A percentile compares a stretch with the other conserved stretches of the same genome.
Conservation (phyloP, 2,888 invertebrate genomes). For the Zootermopsis nevadensis region DNA sequence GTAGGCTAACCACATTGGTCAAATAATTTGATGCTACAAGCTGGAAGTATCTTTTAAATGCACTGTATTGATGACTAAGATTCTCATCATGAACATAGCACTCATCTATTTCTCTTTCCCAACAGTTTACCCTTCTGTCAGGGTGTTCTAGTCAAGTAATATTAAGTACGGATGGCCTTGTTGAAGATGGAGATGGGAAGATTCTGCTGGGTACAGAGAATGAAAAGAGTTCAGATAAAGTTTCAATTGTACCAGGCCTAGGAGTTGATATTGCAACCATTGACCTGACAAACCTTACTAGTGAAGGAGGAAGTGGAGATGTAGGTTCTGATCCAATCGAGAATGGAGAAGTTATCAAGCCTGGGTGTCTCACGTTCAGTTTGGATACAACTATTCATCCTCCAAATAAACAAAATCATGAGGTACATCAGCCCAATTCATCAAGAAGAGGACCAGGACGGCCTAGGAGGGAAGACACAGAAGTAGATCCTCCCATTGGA, state of each 20-base stretch:
- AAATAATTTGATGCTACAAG: no score
- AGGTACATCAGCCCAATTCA: background rate
- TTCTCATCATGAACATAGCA: no score
- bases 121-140: constrained; percentile 38
- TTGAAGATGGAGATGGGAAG: constrained; percentile 38
- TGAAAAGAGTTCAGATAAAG: constrained; percentile 8
- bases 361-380: background rate
- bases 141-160: constrained; percentile 36
- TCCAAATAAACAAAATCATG: background rate
- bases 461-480: constrained; percentile 50
- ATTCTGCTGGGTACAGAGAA: constrained; percentile 26
- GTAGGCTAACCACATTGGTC: no score
- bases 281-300: constrained; percentile 37
- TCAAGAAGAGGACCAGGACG: constrained; percentile 52
- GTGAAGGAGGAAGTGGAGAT: constrained; percentile 20
- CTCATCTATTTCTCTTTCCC: no score
- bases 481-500: constrained; percentile 54
- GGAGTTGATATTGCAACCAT: constrained; percentile 46
- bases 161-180: constrained; percentile 29
- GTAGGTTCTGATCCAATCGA: constrained; percentile 24
- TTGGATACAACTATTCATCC: background rate
- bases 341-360: background rate
- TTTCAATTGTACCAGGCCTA: constrained; percentile 1
- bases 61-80: no score
- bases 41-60: no score